These are phyloP conservation scores for Choloepus didactylus DNA, from an alignment of 2,797 vertebrate species.

Conservation along the genomic window DNA sequence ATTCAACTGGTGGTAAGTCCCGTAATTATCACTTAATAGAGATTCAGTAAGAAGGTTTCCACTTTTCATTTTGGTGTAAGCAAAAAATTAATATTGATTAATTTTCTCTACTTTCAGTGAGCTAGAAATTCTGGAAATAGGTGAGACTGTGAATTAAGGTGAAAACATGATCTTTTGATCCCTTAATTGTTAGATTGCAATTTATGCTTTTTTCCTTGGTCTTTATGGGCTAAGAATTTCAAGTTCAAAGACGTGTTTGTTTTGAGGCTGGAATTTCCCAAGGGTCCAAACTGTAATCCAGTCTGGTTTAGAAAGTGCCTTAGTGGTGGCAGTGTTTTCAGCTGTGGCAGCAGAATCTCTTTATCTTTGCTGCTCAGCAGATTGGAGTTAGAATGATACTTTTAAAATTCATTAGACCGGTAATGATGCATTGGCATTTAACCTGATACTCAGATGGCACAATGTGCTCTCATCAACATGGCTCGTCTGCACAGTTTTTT, in stretches of 20 bases:
- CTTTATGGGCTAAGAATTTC: constrained; percentile 48
- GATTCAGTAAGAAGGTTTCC: constrained; percentile 15
- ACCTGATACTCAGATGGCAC: constrained; percentile 53
- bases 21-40: constrained; percentile 20
- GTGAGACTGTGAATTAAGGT: neutral
- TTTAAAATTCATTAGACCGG: constrained; percentile 73
- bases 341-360: constrained; percentile 55
- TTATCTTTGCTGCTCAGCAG: constrained; percentile 20
- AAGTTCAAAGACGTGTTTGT: constrained; percentile 72
- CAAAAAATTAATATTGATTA: neutral
- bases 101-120: constrained; percentile 31
- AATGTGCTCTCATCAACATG: neutral
- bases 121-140: constrained; percentile 31
- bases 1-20: neutral
- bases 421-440: constrained; percentile 68
- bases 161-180: neutral
- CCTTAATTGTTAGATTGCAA: constrained; percentile 33
- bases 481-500: constrained; percentile 15
- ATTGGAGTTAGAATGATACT: constrained; percentile 68
- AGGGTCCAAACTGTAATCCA: constrained; percentile 1
- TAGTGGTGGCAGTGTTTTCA: neutral
- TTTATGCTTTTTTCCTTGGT: constrained; percentile 35
- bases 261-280: constrained; percentile 52
- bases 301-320: constrained; percentile 14
- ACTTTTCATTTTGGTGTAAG: constrained; percentile 4